Percentiles rank a stretch among this genome's conserved stretches.
phyloP scores from a whole-genome alignment of 2,113 vertebrate genomes.

The Salvelinus fontinalis region DNA sequence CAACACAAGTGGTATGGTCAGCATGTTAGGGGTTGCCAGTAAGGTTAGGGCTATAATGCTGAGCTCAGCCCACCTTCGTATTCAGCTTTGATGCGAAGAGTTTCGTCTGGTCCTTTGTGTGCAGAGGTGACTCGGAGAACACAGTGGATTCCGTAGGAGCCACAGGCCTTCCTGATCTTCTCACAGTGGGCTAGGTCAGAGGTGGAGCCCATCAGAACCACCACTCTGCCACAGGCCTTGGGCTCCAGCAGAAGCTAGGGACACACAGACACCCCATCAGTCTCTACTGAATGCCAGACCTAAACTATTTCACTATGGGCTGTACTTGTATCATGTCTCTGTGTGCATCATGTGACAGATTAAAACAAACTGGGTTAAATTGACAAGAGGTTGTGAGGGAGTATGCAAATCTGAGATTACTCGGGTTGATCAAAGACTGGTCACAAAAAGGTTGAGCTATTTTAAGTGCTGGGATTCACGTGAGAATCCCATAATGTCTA shows the following conservation, averaged over 20 bases:
- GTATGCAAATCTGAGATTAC: not conserved
- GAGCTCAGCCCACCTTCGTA: slow-evolving; percentile 86
- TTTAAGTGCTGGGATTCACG: not conserved
- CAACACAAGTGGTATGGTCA: too few species aligned
- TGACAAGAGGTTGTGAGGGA: too few species aligned
- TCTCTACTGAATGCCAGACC: not conserved
- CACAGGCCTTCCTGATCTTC: slow-evolving; percentile 88
- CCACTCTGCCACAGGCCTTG: slow-evolving; percentile 80
- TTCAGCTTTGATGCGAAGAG: slow-evolving; percentile 91
- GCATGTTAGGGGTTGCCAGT: too few species aligned
- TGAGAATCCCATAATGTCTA: not conserved
- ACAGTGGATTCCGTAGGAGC: slow-evolving; percentile 84
- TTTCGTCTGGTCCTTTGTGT: slow-evolving; percentile 98
- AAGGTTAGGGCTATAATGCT: not conserved
- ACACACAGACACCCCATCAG: not conserved
- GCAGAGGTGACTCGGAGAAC: slow-evolving; percentile 90
- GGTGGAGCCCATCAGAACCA: slow-evolving; percentile 92
- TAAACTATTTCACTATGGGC: not conserved
- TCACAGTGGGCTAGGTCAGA: slow-evolving; percentile 91
- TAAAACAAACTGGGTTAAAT: too few species aligned
- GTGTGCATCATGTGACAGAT: not conserved
- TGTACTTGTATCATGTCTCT: not conserved
- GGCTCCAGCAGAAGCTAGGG: slow-evolving; percentile 84
- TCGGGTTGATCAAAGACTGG: not conserved
- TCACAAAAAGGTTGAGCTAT: not conserved